Evolutionary conservation across 2,888 invertebrate species (phyloP), one percentile per base, ranked within the genome.

Genomic region (Dromius quadrimaculatus): DNA sequence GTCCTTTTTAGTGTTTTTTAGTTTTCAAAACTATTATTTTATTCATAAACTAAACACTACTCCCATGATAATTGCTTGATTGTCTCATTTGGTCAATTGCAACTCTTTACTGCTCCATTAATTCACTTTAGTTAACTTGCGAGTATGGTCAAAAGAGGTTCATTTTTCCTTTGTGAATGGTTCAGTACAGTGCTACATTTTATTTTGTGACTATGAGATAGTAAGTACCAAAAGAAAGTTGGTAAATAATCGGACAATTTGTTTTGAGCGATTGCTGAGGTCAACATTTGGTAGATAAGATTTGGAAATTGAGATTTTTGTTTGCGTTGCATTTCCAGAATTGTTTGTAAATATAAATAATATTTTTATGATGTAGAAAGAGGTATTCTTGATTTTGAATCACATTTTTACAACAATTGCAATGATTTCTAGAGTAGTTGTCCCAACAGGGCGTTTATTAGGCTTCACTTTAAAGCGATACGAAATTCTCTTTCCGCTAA

Each of bases 71-170:
- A 54, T 54, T 23, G 11, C 32, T 23, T 54, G 28, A 54, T 32
- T 11, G n/a, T n/a, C 36, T n/a, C 41, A 2, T 15, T 11, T 28
- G 28, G 50, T 54, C 28, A 54, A 54, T 32, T 23, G 23, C 11
- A 54, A 54, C 23, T 54, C 22, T 20, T 47, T 23, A 9, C 20
- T 54, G 50, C 50, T 54, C 50, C 28, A 54, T 23, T 54, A 54
- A 54, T 54, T 54, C 23, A 54, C 15, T 28, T 15, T 9, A 13
- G 28, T 54, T 54, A 11, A 9, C 3, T 17, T 13, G 23, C 11
- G 11, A 54, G 50, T 9, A 54, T 54, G 50, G 50, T 54, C 11
- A 6, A 28, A 54, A 28, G 11, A 28, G 28, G 28, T 28, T 28
- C 28, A 8, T 28, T 28, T 3, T 28, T 15, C 15, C 41, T 41